These are phyloP conservation scores for Anodontia alba DNA, from an alignment of 2,888 invertebrate genomes.

Conservation along the genomic window DNA sequence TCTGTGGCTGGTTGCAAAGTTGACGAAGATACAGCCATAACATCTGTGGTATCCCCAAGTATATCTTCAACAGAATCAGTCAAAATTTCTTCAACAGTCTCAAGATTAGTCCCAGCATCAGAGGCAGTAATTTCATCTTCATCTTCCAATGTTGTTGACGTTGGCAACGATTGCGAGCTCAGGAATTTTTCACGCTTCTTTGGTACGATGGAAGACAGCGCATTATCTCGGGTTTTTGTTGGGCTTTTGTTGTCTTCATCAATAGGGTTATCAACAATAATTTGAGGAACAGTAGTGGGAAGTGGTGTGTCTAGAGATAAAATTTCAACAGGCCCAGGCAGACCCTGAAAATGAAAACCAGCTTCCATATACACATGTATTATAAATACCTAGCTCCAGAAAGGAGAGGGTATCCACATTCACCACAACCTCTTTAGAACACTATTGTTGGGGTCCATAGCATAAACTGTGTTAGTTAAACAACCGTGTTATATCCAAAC, in stretches of 20 bases:
- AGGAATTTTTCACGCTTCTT: constrained; percentile 45
- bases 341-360: constrained; percentile 46
- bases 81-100: background rate
- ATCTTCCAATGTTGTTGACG: constrained; percentile 72
- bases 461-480: no score
- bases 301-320: constrained; percentile 76
- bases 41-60: background rate
- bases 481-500: no score
- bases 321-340: constrained; percentile 70
- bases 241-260: constrained; percentile 25
- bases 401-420: no score
- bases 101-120: background rate
- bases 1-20: background rate
- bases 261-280: constrained; percentile 45
- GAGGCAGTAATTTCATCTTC: constrained; percentile 43
- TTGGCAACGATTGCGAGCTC: constrained; percentile 39
- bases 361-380: no score
- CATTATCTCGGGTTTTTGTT: constrained; percentile 28
- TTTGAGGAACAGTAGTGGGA: constrained; percentile 43
- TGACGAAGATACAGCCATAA: background rate
- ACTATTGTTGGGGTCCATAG: no score
- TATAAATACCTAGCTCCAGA: no score
- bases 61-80: background rate
- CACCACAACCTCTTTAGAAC: no score
- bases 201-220: constrained; percentile 52